Percentiles rank a stretch among this genome's conserved stretches.
Conservation (phyloP, 2,888 invertebrate genomes). For the Cistogaster globosa region DNA sequence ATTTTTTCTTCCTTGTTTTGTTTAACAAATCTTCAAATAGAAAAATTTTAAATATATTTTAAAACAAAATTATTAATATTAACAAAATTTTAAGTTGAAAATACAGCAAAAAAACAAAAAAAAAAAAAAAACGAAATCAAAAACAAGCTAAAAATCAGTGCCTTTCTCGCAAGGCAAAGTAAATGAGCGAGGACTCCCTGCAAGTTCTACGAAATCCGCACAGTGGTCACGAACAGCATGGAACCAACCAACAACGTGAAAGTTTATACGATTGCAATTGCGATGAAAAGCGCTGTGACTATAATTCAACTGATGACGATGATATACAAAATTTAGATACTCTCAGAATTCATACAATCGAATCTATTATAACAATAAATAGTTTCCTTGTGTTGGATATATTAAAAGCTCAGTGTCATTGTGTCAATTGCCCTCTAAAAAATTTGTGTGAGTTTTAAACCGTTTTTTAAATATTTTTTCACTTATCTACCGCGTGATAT, state of each 20-base stretch:
- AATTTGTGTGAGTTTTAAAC: conserved; percentile 79
- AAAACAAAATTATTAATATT: conserved; percentile 6
- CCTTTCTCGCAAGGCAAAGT: conserved; percentile 4
- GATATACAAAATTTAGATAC: conserved; percentile 41
- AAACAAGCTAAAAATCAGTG: background rate
- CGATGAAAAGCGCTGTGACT: conserved; percentile 35
- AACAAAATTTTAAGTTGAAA: conserved; percentile 22
- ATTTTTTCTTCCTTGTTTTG: background rate
- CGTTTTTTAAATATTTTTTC: background rate
- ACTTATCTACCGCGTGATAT: background rate
- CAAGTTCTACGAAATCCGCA: conserved; percentile 23
- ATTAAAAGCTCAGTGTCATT: conserved; percentile 76
- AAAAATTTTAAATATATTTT: conserved; percentile 45
- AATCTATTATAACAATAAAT: conserved; percentile 39
- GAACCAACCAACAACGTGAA: background rate
- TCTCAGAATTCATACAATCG: conserved; percentile 26
- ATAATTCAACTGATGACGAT: conserved; percentile 31
- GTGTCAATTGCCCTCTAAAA: conserved; percentile 79
- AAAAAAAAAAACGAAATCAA: too few species aligned
- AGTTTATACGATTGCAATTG: conserved; percentile 37
- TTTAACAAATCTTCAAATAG: background rate
- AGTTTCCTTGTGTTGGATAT: conserved; percentile 57
- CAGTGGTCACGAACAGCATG: background rate
- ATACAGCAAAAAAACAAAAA: background rate
- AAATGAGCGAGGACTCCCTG: conserved; percentile 46